Conservation (phyloP, 2,113 vertebrate species). For the Ranitomeya imitator region DNA sequence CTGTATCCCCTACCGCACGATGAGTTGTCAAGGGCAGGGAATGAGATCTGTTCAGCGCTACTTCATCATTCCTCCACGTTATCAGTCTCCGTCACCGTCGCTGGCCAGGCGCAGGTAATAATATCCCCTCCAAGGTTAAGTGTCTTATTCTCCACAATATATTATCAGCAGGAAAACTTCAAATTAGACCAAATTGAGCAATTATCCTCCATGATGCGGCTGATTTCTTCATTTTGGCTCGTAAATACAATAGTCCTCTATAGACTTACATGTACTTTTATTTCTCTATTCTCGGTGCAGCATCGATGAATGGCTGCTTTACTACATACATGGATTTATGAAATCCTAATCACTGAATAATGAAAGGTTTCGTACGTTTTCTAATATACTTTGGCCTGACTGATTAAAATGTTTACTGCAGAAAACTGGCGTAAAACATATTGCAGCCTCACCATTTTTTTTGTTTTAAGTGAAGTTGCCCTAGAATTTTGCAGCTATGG, state of each 20-base stretch:
- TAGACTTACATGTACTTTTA: background rate
- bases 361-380: too few relatives aligned
- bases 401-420: too few relatives aligned
- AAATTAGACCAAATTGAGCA: background rate
- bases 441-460: too few relatives aligned
- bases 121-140: background rate
- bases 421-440: too few relatives aligned
- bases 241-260: background rate
- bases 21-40: background rate
- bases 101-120: slow-evolving; percentile 6
- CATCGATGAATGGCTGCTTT: too few relatives aligned
- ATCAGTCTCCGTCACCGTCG: background rate
- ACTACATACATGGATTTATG: too few relatives aligned
- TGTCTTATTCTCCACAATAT: background rate
- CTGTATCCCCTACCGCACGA: background rate
- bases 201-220: background rate
- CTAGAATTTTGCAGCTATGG: too few relatives aligned
- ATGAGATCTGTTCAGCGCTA: background rate
- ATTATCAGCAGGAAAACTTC: background rate
- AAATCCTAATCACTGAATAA: too few relatives aligned
- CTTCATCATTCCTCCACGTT: background rate
- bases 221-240: background rate
- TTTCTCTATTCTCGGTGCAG: background rate
- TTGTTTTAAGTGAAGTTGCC: too few relatives aligned
- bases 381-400: too few relatives aligned